Evolutionary conservation across 2,797 vertebrate genomes (phyloP).

Genomic region (Tolypeutes matacus): DNA sequence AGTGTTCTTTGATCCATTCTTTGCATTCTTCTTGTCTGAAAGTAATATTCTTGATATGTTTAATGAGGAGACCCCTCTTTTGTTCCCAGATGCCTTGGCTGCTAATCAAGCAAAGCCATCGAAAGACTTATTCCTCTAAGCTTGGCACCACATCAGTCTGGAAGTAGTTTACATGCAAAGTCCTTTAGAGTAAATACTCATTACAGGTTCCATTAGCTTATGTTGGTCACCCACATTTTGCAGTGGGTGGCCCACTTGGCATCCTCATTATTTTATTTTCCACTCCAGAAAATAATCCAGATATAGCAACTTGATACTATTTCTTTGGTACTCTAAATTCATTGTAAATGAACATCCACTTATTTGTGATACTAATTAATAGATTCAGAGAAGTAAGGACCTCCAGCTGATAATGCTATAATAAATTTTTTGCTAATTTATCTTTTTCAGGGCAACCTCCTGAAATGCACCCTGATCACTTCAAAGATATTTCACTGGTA

Average conservation of each 20-base stretch:
- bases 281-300: constrained; percentile 84
- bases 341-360: constrained; percentile 55
- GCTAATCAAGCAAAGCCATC: constrained; percentile 82
- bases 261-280: constrained; percentile 84
- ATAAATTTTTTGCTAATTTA: constrained; percentile 66
- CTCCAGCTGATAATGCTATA: constrained; percentile 54
- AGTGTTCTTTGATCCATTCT: constrained; percentile 73
- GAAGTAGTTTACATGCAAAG: constrained; percentile 84
- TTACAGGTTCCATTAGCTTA: constrained; percentile 82
- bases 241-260: constrained; percentile 88
- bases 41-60: constrained; percentile 86
- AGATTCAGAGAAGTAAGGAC: constrained; percentile 74
- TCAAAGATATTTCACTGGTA: not conserved
- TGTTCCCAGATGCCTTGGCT: constrained; percentile 84
- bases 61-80: constrained; percentile 79
- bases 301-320: constrained; percentile 80
- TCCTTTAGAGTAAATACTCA: constrained; percentile 87
- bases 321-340: not conserved
- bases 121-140: constrained; percentile 83
- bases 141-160: constrained; percentile 89
- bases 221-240: constrained; percentile 86
- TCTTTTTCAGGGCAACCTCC: constrained; percentile 32
- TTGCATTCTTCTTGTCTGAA: constrained; percentile 82
- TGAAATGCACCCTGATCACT: not conserved
- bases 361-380: constrained; percentile 74